These are phyloP conservation scores for Heliconius charithonia DNA, from an alignment of 2,888 invertebrate genomes.

Conservation along the genomic window DNA sequence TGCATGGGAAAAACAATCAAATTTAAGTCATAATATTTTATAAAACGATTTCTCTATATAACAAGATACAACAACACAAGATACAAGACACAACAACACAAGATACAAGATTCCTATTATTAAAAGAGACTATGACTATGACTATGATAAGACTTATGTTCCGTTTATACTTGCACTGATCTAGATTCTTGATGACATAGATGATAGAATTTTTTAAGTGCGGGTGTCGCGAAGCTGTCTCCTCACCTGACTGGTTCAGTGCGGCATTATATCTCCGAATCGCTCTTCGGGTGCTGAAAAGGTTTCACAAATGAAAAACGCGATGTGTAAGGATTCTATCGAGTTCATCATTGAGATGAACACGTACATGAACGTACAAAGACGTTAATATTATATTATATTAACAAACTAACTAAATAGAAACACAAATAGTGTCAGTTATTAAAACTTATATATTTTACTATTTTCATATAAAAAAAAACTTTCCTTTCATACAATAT, in stretches of 20 bases:
- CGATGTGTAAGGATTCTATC: conserved; percentile 11
- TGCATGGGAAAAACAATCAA: too few species aligned
- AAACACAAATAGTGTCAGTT: not conserved
- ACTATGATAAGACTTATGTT: too few species aligned
- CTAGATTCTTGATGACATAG: conserved; percentile 22
- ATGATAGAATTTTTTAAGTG: conserved; percentile 17
- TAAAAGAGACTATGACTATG: too few species aligned
- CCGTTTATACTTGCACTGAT: not conserved
- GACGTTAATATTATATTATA: not conserved
- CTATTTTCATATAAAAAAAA: not conserved
- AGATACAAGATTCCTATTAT: not conserved
- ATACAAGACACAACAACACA: too few species aligned
- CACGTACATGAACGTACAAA: not conserved
- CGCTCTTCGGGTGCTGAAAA: conserved; percentile 36
- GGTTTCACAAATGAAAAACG: conserved; percentile 39
- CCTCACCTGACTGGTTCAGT: conserved; percentile 34
- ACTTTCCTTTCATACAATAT: not conserved
- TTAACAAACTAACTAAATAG: not conserved
- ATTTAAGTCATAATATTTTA: too few species aligned
- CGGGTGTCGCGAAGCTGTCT: conserved; percentile 27
- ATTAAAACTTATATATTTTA: not conserved
- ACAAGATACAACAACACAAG: too few species aligned
- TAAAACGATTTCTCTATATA: too few species aligned
- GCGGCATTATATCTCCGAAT: conserved; percentile 32
- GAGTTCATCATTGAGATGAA: too few species aligned